phyloP scores from a whole-genome alignment of 2,113 vertebrate species.

The Halcyon senegalensis region DNA sequence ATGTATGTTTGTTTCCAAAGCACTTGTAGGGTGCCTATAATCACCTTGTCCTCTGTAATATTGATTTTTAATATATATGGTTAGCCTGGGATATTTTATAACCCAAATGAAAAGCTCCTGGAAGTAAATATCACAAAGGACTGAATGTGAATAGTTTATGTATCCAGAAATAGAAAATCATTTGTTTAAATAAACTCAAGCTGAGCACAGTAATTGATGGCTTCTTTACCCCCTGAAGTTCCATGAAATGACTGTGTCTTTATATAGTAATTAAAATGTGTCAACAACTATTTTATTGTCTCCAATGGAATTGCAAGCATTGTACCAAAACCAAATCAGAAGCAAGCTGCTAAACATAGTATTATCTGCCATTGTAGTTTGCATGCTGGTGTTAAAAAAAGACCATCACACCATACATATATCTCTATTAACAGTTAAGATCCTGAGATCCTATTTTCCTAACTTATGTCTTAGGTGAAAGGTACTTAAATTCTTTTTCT shows the following conservation, averaged over 20 bases:
- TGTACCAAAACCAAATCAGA: conserved; percentile 51
- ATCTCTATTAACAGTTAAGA: neutral
- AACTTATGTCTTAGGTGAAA: neutral
- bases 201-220: conserved; percentile 59
- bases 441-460: neutral
- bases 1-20: conserved; percentile 51
- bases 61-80: conserved; percentile 57
- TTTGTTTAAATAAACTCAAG: conserved; percentile 71
- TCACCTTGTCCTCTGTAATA: conserved; percentile 48
- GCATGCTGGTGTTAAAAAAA: neutral
- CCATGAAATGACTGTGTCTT: conserved; percentile 44
- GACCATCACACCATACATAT: neutral
- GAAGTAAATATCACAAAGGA: conserved; percentile 28
- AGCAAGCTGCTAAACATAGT: conserved; percentile 18
- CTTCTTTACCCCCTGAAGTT: conserved; percentile 56
- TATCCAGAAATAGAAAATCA: conserved; percentile 55
- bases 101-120: conserved; percentile 31
- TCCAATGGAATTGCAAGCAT: conserved; percentile 36
- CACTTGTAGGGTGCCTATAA: conserved; percentile 32
- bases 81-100: conserved; percentile 24
- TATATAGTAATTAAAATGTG: conserved; percentile 71
- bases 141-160: conserved; percentile 15
- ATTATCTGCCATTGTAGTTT: conserved; percentile 27
- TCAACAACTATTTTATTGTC: conserved; percentile 61
- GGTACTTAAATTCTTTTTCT: neutral